A percentile compares a stretch with the other conserved stretches of the same genome.
Conservation (phyloP, 2,888 invertebrate species). For the Rhingia rostrata region DNA sequence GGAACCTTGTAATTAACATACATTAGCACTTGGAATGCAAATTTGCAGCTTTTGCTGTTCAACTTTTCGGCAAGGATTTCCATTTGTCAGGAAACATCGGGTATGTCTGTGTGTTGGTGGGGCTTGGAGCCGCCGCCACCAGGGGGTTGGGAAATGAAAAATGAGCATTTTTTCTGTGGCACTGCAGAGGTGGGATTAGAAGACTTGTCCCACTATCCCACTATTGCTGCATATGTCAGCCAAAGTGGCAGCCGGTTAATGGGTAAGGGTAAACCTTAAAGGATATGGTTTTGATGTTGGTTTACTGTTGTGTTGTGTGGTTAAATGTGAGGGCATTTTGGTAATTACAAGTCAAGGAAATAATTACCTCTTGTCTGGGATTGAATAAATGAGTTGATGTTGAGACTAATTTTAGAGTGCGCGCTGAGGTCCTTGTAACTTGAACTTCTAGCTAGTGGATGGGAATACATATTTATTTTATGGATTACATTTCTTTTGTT, state of each 20-base stretch:
- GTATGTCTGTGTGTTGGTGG: constrained; percentile 29
- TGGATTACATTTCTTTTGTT: too few relatives aligned
- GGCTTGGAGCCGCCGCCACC: not conserved
- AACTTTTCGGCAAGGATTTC: constrained; percentile 69
- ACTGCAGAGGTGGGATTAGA: constrained; percentile 62
- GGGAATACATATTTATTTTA: too few relatives aligned
- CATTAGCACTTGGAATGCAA: constrained; percentile 81
- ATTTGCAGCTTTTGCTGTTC: constrained; percentile 68
- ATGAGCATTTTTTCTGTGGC: constrained; percentile 53
- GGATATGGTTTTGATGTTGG: constrained; percentile 14
- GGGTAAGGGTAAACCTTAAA: not conserved
- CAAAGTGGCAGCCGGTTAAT: constrained; percentile 2
- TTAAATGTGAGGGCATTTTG: constrained; percentile 31
- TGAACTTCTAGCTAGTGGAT: too few relatives aligned
- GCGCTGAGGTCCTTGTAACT: too few relatives aligned
- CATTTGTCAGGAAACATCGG: constrained; percentile 47
- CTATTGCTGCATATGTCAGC: constrained; percentile 36
- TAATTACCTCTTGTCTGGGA: constrained; percentile 45
- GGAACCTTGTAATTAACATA: constrained; percentile 81
- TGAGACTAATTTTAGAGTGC: too few relatives aligned
- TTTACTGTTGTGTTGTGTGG: constrained; percentile 13
- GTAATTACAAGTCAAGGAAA: constrained; percentile 56
- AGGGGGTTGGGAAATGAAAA: constrained; percentile 47
- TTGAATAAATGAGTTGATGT: constrained; percentile 13
- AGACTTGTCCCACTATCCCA: not conserved